Evolutionary conservation across 2,888 invertebrate genomes (phyloP), one percentile per base, ranked within the genome.

Genomic region (Serrognathus titanus): DNA sequence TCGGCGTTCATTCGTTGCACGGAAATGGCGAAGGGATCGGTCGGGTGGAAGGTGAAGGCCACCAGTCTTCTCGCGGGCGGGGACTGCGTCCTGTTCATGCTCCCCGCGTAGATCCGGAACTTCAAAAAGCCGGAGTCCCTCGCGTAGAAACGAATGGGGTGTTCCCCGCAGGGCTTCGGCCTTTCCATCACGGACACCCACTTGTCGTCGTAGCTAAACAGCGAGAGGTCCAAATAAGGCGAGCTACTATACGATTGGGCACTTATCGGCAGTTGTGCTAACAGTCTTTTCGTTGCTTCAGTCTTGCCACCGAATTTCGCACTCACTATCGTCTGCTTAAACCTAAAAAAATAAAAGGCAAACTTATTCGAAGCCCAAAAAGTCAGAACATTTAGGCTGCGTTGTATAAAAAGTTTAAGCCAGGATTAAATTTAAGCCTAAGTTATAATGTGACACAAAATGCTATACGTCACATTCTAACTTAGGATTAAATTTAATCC

Each of bases 171-270:
- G 24, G 91, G 89, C 78, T 95, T 97, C 0, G 97, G 97, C 55
- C 97, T 81, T 78, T 97, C 97, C 88, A 97, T 88, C 46, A 93
- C 89, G 0, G 97, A 96, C 0, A 97, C 92, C 88, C 93, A 92
- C 76, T 95, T 94, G 74, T 97, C 96, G 71, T 97, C 97, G 71
- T 97, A 97, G 72, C 90, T 92, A 75, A 96, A 97, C 20, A 97
- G 79, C 1, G 91, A 88, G 63, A 93, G 81, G 78, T 97, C 97
- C 53, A 97, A 82, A 76, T 97, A 97, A 0, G 97, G 97, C 38
- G 95, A 93, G 55, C 90, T 88, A 64, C 92, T 92, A 72, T 92
- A 97, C 0, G 94, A 94, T 79, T 97, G 97, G 1, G 95, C 91
- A 77, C 93, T 94, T 63, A 97, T 93, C 0, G 97, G 97, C 61